A percentile compares a stretch with the other conserved stretches of the same genome.
These are phyloP conservation scores for Meandrina meandrites DNA, from an alignment of 92 coral and sea anemone species.

Conservation along the genomic window DNA sequence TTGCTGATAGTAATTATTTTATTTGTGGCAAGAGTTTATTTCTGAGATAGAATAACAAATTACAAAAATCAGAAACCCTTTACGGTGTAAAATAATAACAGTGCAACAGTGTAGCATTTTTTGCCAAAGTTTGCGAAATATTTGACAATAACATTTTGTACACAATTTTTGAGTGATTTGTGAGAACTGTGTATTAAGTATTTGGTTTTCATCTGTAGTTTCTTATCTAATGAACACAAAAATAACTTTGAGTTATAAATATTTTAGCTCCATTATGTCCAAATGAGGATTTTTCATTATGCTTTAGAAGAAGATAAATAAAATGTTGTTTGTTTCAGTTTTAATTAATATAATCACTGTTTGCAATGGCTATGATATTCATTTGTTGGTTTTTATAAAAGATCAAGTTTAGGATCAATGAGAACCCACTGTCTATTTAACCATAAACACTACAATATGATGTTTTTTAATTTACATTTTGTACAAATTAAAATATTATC, in stretches of 20 bases:
- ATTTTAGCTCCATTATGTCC: background rate
- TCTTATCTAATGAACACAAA: background rate
- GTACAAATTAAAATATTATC: background rate
- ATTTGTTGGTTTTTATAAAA: no score
- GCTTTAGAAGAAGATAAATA: background rate
- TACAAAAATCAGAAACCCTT: background rate
- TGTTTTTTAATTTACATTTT: constrained; percentile 2
- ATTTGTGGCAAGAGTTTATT: background rate
- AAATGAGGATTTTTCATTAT: background rate
- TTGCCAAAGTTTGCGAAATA: background rate
- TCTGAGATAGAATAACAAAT: background rate
- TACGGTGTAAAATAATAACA: background rate
- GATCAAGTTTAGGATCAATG: no score
- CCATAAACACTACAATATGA: background rate
- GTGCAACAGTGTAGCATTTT: background rate
- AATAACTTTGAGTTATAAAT: background rate
- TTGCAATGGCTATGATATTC: background rate
- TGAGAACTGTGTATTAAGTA: background rate
- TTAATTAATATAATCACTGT: background rate
- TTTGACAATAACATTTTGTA: background rate
- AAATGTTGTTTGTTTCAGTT: background rate
- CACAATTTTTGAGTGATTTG: background rate
- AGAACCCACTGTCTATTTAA: no score
- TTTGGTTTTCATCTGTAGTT: background rate
- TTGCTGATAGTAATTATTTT: background rate